Evolutionary conservation across 2,888 invertebrate genomes (phyloP).

Genomic region (Nineta flava): DNA sequence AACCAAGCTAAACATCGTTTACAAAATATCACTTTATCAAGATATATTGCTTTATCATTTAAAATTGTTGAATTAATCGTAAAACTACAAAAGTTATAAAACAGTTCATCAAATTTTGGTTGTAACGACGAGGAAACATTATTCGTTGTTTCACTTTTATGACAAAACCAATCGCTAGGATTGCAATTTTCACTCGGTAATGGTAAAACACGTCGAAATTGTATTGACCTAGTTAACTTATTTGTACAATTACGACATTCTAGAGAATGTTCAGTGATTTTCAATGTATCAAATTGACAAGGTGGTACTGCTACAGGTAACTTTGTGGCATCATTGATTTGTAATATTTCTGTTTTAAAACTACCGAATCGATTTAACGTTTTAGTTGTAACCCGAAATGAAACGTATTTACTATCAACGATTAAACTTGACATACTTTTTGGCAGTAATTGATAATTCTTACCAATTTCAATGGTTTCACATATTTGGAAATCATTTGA

Average conservation of each 20-base stretch:
- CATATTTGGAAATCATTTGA: slow-evolving; percentile 13
- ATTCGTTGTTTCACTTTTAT: slow-evolving; percentile 27
- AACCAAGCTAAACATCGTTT: slow-evolving; percentile 40
- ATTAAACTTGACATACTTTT: slow-evolving; percentile 22
- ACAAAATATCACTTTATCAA: slow-evolving; percentile 36
- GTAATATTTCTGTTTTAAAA: slow-evolving; percentile 21
- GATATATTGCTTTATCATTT: slow-evolving; percentile 29
- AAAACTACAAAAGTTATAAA: slow-evolving; percentile 39
- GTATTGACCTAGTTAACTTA: slow-evolving; percentile 17
- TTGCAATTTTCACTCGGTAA: slow-evolving; percentile 42
- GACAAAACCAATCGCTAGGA: slow-evolving; percentile 51
- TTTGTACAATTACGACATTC: slow-evolving; percentile 26
- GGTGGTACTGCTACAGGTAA: slow-evolving; percentile 17
- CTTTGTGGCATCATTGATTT: slow-evolving; percentile 9
- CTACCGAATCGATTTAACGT: slow-evolving; percentile 16
- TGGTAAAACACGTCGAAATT: slow-evolving; percentile 41
- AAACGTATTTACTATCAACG: slow-evolving; percentile 18
- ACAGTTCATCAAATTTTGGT: slow-evolving; percentile 36
- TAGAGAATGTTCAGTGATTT: slow-evolving; percentile 23
- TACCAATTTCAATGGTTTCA: slow-evolving; percentile 14
- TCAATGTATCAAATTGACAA: no score
- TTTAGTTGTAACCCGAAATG: slow-evolving; percentile 22
- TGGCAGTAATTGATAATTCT: slow-evolving; percentile 13
- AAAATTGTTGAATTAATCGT: slow-evolving; percentile 29
- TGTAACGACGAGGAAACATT: slow-evolving; percentile 21